phyloP scores from a whole-genome alignment of 2,888 invertebrate genomes.

The Lottia scabra region DNA sequence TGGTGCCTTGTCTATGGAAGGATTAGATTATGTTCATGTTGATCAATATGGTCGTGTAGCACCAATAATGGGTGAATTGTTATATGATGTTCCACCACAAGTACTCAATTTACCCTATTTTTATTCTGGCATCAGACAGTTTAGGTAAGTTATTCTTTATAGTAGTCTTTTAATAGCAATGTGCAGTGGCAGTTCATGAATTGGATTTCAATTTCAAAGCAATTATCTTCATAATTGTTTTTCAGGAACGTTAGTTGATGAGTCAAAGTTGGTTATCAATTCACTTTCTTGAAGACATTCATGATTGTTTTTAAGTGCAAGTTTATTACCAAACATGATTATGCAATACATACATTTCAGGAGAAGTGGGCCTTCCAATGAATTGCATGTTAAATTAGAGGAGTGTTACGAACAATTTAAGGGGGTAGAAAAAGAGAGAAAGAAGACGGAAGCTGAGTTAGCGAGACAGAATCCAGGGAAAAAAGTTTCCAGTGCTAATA shows the following conservation, averaged over 20 bases:
- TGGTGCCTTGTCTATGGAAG: slow-evolving; percentile 37
- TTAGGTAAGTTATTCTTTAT: slow-evolving; percentile 38
- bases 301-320: too few relatives aligned
- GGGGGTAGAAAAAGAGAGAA: slow-evolving; percentile 82
- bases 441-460: slow-evolving; percentile 82
- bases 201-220: too few relatives aligned
- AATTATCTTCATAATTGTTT: too few relatives aligned
- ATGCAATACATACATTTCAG: slow-evolving; percentile 51
- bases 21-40: slow-evolving; percentile 30
- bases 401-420: slow-evolving; percentile 85
- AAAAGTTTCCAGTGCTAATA: slow-evolving; percentile 83
- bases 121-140: slow-evolving; percentile 40
- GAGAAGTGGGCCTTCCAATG: slow-evolving; percentile 71
- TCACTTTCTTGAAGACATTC: too few relatives aligned
- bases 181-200: too few relatives aligned
- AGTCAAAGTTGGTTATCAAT: too few relatives aligned
- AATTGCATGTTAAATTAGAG: slow-evolving; percentile 80
- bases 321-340: too few relatives aligned
- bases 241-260: too few relatives aligned
- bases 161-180: neutral
- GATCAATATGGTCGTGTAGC: slow-evolving; percentile 30
- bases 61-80: slow-evolving; percentile 18
- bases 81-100: slow-evolving; percentile 19
- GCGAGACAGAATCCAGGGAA: slow-evolving; percentile 84
- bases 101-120: slow-evolving; percentile 22